A percentile compares a stretch with the other conserved stretches of the same genome.
These are phyloP conservation scores for Nymphalis io DNA, from an alignment of 1,140 invertebrate genomes.

Conservation along the genomic window DNA sequence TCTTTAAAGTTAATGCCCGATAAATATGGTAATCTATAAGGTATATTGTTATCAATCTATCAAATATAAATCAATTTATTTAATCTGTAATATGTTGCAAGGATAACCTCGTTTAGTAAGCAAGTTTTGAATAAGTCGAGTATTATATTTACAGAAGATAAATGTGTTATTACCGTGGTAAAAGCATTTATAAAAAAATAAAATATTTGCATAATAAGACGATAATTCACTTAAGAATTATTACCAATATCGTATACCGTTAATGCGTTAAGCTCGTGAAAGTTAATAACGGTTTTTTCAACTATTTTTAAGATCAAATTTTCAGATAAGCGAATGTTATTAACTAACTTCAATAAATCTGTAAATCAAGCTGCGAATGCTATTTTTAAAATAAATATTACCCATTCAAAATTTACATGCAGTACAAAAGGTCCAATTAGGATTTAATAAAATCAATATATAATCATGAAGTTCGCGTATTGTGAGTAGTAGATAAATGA, in stretches of 20 bases:
- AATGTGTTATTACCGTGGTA: conserved; percentile 1
- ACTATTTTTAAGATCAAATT: not conserved
- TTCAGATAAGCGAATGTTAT: no score
- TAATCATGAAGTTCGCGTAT: not conserved
- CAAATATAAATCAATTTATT: conserved; percentile 5
- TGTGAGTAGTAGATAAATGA: not conserved
- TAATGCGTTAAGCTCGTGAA: not conserved
- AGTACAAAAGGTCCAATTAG: not conserved
- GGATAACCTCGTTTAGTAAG: conserved; percentile 3
- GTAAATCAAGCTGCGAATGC: no score
- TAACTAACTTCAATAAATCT: no score
- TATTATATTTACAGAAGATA: not conserved
- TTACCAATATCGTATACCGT: conserved; percentile 17
- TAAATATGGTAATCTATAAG: conserved; percentile 20
- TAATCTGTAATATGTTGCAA: not conserved
- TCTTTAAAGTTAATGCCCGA: conserved; percentile 9
- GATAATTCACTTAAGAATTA: conserved; percentile 15
- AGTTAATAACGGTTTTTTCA: conserved; percentile 2
- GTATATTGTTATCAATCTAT: conserved; percentile 7
- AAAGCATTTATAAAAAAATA: conserved; percentile 5
- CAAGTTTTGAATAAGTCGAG: not conserved
- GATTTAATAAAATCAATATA: not conserved
- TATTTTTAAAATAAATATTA: no score
- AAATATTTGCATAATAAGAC: conserved; percentile 16
- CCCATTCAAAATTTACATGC: no score